Evolutionary conservation across 2,797 vertebrate species (phyloP), one percentile per base, ranked within the genome.

Genomic region (Sphenodon punctatus): DNA sequence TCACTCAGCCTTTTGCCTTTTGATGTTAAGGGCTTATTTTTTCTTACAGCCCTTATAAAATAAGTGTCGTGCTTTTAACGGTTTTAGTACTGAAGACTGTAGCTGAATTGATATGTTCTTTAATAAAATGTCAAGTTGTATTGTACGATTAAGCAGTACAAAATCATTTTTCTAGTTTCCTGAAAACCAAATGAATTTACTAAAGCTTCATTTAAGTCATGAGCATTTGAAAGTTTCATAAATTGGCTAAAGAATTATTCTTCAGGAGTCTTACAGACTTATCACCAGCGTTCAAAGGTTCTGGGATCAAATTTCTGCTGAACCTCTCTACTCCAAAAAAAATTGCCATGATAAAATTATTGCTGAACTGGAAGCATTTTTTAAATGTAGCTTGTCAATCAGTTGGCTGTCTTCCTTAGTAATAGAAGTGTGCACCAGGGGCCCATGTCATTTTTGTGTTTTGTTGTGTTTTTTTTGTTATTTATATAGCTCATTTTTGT

Each of bases 1-100:
- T 88, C 95, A 95, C 51, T 88, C 98, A 96, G 94, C 89, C 95
- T 97, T 45, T 92, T 98, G 72, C 97, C 97, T 53, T 97, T 97
- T 75, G 96, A 95, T 1, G 96, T 97, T 98, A 96, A 96, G 95
- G 36, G 4, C 4, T 43, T 67, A 61, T 27, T 89, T 93, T 85
- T 12, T 41, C 68, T 69, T 46, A 42, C 46, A 5, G 51, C 48
- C 9, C 69, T 73, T 66, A 42, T 67, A 89, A 89, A 89, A 75
- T n/a, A n/a, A n/a, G 4, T 42, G 2, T 45, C 58, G 51, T 70
- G 46, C 73, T 71, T 79, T 75, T 55, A 63, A 22, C 49, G 89
- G 30, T 65, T 88, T 61, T 59, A 74, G n/a, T 86, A 66, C 61
- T 88, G 80, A 81, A 86, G 81, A 59, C 27, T 71, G 55, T 39